A percentile compares a stretch with the other conserved stretches of the same genome.
These are phyloP conservation scores for Epinephelus awoara DNA, from an alignment of 2,797 vertebrate species.

Conservation along the genomic window DNA sequence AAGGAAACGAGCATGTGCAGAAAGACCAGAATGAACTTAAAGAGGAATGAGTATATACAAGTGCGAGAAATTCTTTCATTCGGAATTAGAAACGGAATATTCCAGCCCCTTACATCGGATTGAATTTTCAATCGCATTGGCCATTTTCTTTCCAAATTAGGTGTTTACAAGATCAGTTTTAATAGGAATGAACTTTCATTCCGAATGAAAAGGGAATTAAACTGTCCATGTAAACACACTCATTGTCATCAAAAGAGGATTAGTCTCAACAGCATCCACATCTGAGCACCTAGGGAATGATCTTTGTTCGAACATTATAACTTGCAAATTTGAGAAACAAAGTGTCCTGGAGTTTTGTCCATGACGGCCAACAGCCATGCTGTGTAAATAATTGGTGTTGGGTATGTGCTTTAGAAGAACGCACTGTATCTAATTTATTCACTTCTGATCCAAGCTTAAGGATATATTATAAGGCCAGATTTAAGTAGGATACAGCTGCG, in stretches of 20 bases:
- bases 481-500: slow-evolving; percentile 20
- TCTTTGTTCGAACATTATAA: slow-evolving; percentile 6
- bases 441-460: slow-evolving; percentile 12
- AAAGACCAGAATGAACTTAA: too few relatives aligned
- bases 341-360: background rate
- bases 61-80: too few relatives aligned
- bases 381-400: slow-evolving; percentile 21
- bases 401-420: slow-evolving; percentile 8
- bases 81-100: too few relatives aligned
- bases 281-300: background rate
- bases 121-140: too few relatives aligned
- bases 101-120: too few relatives aligned
- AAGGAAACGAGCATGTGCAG: too few relatives aligned
- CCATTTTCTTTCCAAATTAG: too few relatives aligned
- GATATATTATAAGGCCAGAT: slow-evolving; percentile 15
- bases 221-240: too few relatives aligned
- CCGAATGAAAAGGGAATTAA: too few relatives aligned
- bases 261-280: background rate
- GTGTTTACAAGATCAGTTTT: too few relatives aligned
- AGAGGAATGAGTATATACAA: too few relatives aligned
- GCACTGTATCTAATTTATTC: slow-evolving; percentile 21
- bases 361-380: background rate
- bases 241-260: background rate
- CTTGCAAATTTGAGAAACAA: slow-evolving; percentile 21
- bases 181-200: too few relatives aligned